Evolutionary conservation across 1,140 invertebrate species (phyloP).

Genomic region (Cydia splendana): DNA sequence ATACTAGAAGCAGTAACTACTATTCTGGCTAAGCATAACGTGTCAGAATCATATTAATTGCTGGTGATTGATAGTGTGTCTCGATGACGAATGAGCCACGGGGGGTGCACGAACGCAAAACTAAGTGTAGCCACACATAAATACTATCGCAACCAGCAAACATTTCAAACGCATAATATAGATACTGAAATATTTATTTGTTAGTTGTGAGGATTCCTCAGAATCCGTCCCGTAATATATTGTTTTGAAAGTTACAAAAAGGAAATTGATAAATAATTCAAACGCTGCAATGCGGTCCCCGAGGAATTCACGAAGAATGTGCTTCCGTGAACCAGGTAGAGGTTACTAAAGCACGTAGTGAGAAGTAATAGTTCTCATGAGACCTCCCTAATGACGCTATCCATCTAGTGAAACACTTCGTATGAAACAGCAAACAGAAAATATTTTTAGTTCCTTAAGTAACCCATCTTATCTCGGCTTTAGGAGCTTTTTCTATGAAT

Average conservation of each 20-base stretch:
- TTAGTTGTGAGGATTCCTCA: constrained; percentile 43
- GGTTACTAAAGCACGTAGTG: constrained; percentile 38
- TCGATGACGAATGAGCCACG: constrained; percentile 17
- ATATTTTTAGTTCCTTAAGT: constrained; percentile 30
- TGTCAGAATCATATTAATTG: constrained; percentile 26
- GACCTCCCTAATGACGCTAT: constrained; percentile 33
- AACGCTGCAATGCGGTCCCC: constrained; percentile 69
- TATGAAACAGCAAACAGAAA: constrained; percentile 27
- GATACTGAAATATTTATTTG: constrained; percentile 14
- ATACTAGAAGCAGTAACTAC: neutral
- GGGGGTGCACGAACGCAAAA: constrained; percentile 1
- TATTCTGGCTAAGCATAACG: neutral
- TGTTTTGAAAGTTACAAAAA: constrained; percentile 69
- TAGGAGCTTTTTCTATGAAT: constrained; percentile 2
- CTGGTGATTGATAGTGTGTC: constrained; percentile 27
- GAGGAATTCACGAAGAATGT: constrained; percentile 62
- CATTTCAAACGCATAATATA: neutral
- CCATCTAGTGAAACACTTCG: constrained; percentile 14
- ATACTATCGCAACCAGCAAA: neutral
- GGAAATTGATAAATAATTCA: constrained; percentile 75
- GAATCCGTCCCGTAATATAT: constrained; percentile 53
- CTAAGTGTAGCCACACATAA: neutral
- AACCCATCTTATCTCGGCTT: neutral
- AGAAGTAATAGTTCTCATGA: constrained; percentile 45
- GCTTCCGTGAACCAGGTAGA: constrained; percentile 42